Conservation (phyloP, 2,113 vertebrate genomes). For the Emydura subglobosa region DNA sequence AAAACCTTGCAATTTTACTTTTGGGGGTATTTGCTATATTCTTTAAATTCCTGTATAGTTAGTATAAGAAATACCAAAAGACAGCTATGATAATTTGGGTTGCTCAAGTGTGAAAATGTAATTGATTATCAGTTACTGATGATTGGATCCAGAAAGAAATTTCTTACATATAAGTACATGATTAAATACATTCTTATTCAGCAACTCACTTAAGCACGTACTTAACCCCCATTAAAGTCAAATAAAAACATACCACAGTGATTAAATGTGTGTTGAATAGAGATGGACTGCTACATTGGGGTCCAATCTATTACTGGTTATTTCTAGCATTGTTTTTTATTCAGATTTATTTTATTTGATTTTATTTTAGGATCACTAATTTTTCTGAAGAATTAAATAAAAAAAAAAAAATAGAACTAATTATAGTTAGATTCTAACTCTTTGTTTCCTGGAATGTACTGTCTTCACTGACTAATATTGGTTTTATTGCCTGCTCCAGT, state of each 20-base stretch:
- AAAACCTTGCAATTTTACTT: background rate
- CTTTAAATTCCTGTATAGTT: background rate
- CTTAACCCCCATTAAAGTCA: background rate
- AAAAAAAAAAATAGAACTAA: accelerated
- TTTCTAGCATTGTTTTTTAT: background rate
- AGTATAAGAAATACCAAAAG: background rate
- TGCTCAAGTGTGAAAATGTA: background rate
- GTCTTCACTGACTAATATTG: background rate
- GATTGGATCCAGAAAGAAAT: background rate
- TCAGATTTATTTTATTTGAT: background rate
- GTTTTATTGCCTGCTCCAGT: background rate
- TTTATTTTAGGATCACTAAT: background rate
- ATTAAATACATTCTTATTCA: constrained; percentile 40
- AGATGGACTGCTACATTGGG: background rate
- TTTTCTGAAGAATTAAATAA: background rate
- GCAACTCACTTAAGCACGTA: background rate
- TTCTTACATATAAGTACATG: background rate
- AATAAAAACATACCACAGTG: background rate
- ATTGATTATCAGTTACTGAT: background rate
- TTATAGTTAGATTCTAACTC: background rate
- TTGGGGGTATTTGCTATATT: background rate
- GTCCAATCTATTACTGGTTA: background rate
- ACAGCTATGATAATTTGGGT: background rate
- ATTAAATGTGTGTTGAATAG: background rate
- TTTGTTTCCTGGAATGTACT: background rate